These are phyloP conservation scores for Origma solitaria DNA, from an alignment of 2,113 vertebrate genomes.

Conservation along the genomic window DNA sequence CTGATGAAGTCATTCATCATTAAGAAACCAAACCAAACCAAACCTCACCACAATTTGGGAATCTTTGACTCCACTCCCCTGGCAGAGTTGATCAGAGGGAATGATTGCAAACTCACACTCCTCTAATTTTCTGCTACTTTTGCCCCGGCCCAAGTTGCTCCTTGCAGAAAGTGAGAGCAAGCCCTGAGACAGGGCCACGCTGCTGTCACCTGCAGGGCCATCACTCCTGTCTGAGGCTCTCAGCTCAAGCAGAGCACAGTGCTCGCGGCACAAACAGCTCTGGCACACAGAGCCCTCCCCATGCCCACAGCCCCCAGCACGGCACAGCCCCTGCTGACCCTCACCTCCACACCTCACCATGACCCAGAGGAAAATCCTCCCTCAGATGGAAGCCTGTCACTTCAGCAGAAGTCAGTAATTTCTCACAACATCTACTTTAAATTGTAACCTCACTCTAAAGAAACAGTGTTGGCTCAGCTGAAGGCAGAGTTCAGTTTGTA, in stretches of 20 bases:
- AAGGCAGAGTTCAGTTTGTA: neutral
- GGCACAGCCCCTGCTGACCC: neutral
- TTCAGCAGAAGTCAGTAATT: neutral
- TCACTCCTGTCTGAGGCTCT: neutral
- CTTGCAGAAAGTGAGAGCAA: neutral
- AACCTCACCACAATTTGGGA: conserved; percentile 24
- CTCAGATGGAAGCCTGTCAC: neutral
- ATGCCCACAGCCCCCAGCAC: rapidly evolving
- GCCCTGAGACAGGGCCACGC: neutral
- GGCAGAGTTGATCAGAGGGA: conserved; percentile 7
- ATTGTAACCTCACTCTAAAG: neutral
- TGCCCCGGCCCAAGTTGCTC: neutral
- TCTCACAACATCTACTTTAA: neutral
- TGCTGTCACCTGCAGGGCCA: neutral
- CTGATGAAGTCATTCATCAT: conserved; percentile 64
- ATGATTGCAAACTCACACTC: neutral
- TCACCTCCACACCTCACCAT: neutral
- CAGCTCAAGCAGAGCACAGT: neutral
- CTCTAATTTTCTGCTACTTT: conserved; percentile 5
- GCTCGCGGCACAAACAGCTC: neutral
- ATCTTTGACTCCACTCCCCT: conserved; percentile 33
- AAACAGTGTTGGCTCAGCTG: neutral
- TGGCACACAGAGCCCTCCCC: neutral
- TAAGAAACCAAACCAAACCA: conserved; percentile 50
- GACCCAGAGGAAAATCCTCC: neutral